Percentiles rank a stretch among this genome's conserved stretches.
Conservation (phyloP, 2,888 invertebrate genomes). For the Agrochola lota region DNA sequence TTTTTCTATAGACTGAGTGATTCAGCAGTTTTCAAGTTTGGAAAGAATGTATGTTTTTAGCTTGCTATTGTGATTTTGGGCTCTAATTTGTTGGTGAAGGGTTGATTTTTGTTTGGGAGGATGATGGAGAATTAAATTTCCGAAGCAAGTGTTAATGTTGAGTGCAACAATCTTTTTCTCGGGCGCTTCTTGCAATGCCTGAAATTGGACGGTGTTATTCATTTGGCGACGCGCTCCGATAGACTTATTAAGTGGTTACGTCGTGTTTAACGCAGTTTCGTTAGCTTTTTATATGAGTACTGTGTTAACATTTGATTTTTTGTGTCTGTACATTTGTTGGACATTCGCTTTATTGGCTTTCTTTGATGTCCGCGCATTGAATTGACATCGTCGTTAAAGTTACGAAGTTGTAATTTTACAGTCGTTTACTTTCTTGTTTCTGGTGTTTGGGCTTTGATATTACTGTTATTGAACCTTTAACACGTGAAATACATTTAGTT, state of each 20-base stretch:
- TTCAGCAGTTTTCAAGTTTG: conserved; percentile 79
- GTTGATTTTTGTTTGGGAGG: conserved; percentile 57
- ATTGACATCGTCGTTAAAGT: conserved; percentile 1
- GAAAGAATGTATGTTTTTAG: conserved; percentile 75
- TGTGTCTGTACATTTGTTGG: conserved; percentile 46
- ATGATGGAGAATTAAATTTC: conserved; percentile 80
- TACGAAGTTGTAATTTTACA: neutral
- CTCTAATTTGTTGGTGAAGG: conserved; percentile 21
- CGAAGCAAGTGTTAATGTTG: conserved; percentile 83
- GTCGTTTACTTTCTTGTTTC: neutral
- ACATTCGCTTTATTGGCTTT: conserved; percentile 31
- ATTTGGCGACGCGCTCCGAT: conserved; percentile 75
- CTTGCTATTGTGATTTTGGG: conserved; percentile 54
- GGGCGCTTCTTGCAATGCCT: conserved; percentile 75
- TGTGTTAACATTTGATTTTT: conserved; percentile 57
- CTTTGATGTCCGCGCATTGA: conserved; percentile 18
- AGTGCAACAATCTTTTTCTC: conserved; percentile 85
- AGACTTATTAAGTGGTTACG: conserved; percentile 78
- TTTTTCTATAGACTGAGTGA: conserved; percentile 82
- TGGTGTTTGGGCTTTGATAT: neutral
- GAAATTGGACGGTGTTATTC: conserved; percentile 81
- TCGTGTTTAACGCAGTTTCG: conserved; percentile 71
- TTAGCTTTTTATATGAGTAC: conserved; percentile 64
- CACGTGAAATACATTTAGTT: neutral
- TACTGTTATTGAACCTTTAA: neutral